Base-by-base conservation (phyloP, 1,140 invertebrate species). In the Drosophila sulfurigaster region DNA sequence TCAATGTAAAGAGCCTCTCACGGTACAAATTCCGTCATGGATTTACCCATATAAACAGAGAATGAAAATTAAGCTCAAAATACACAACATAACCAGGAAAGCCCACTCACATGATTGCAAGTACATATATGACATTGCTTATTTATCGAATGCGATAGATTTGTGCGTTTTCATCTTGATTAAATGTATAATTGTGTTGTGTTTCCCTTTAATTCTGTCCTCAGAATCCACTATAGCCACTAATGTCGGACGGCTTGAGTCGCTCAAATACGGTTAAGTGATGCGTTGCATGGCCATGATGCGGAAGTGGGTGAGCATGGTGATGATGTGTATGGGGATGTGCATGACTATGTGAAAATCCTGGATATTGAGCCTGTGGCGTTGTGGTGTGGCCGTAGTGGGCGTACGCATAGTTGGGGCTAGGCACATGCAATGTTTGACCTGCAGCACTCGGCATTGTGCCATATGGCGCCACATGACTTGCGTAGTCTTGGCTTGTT, bases 201-300 rank as follows among this genome's bases (percentile, higher is more conserved):
- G 43, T 63, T 1, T 32, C 8, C n/a, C 35, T 38, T 2, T 38
- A 38, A 11, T 11, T 46, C 35, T 58, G 45, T 46, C 51, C 85
- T 91, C 78, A 92, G 65, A 91, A 92, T 30, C 91, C 80, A 16
- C 83, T 79, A 28, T 92, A 92, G 5, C 91, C 77, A 38, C 78
- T 69, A 38, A 92, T 82, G 60, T 92, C 91, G 54, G 91, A 91
- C 54, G 90, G 91, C 63, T 92, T 92, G 10, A 92, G 64, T 43
- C 91, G 82, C 59, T 92, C 92, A 46, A 92, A 92, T 48, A 92
- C 92, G 58, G 73, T 82, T 5, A 88, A 60, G 71, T 92, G 88
- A 48, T 92, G 90, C 7, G 86, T n/a, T 10, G 78, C 41, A 49
- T 92, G 82, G 13, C 75, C 67, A 28, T 75, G 77, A 43, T 82